A percentile compares a stretch with the other conserved stretches of the same genome.
Conservation (phyloP, 1,140 invertebrate genomes). For the Drosophila suzukii region DNA sequence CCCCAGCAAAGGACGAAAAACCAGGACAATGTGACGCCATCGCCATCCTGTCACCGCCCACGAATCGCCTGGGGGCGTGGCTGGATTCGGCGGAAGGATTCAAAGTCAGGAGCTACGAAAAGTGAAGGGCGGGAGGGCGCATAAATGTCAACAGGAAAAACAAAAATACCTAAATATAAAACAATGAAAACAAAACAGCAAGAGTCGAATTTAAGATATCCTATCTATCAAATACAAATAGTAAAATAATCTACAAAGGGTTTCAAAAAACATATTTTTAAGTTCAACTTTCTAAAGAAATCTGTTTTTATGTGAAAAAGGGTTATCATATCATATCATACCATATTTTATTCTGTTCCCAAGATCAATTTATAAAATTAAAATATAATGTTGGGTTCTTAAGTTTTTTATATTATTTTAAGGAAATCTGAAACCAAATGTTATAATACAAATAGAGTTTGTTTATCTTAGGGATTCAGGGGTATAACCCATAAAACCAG, state of each 20-base stretch:
- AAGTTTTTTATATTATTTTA: no score
- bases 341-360: no score
- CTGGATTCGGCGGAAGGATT: background rate
- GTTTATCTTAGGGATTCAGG: background rate
- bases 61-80: constrained; percentile 35
- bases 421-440: no score
- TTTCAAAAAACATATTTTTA: no score
- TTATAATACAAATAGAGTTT: background rate
- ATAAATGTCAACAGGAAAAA: constrained; percentile 65
- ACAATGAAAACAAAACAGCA: background rate
- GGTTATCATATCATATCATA: no score
- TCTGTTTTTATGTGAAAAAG: no score
- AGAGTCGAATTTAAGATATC: background rate
- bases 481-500: background rate
- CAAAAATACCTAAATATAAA: background rate
- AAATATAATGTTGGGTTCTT: no score
- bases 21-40: constrained; percentile 36
- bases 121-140: constrained; percentile 23
- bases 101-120: constrained; percentile 6
- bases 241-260: no score
- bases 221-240: background rate
- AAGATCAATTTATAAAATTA: no score
- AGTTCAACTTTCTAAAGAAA: no score
- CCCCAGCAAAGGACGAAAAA: constrained; percentile 7
- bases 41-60: constrained; percentile 55